Evolutionary conservation across 2,797 vertebrate species (phyloP).

Genomic region (Melanotaenia pygmaea): DNA sequence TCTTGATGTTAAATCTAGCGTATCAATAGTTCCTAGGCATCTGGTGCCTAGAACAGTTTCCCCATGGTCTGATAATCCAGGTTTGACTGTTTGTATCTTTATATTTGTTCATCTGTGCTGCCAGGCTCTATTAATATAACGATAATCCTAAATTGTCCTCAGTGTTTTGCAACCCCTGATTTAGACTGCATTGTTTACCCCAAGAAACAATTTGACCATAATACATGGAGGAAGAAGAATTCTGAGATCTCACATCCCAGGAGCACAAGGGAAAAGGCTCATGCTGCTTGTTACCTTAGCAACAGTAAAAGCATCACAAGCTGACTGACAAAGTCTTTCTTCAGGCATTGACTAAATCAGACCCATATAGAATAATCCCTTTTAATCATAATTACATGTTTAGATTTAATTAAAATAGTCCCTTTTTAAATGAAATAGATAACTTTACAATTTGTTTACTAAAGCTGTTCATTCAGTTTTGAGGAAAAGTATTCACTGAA

Average conservation of each 20-base stretch:
- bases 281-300: background rate
- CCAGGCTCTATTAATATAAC: background rate
- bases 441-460: background rate
- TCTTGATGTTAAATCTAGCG: background rate
- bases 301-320: background rate
- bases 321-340: background rate
- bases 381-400: background rate
- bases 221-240: too few relatives aligned
- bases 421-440: background rate
- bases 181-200: background rate
- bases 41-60: background rate
- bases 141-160: background rate
- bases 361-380: background rate
- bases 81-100: background rate
- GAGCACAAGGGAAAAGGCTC: background rate
- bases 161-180: background rate
- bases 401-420: background rate
- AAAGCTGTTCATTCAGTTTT: background rate
- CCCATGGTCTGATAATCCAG: background rate
- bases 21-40: background rate
- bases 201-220: background rate
- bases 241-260: background rate
- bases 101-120: background rate
- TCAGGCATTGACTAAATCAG: background rate
- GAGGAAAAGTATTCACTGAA: background rate